Conservation (phyloP, 2,113 vertebrate species). For the Gallinago jamesoni region DNA sequence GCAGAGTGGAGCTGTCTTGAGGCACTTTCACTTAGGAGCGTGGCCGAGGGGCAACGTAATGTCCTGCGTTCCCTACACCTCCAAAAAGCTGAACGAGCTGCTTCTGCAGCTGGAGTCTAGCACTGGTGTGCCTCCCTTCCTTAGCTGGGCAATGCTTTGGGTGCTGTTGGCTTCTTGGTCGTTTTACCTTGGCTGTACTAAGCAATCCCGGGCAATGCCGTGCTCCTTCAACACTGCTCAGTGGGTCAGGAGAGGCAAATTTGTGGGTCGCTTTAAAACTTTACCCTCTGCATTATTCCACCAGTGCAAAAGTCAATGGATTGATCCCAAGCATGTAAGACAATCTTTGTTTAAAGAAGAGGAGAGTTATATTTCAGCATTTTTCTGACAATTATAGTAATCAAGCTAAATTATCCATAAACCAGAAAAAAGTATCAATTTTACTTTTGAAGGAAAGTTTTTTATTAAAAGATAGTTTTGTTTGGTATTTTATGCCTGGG, state of each 20-base stretch:
- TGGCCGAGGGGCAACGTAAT: neutral
- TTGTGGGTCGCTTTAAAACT: neutral
- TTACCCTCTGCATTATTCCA: neutral
- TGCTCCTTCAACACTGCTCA: neutral
- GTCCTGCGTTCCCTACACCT: neutral
- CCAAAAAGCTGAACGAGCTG: accelerated
- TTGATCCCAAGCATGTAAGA: constrained; percentile 37
- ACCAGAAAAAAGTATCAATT: constrained; percentile 62
- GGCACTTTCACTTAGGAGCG: neutral
- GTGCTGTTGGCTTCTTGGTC: neutral
- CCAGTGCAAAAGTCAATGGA: neutral
- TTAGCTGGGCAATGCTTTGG: neutral
- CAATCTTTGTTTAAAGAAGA: constrained; percentile 51
- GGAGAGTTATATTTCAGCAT: constrained; percentile 48
- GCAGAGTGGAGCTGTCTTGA: neutral
- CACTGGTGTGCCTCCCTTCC: neutral
- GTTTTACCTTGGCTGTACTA: neutral
- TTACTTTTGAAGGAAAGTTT: constrained; percentile 47
- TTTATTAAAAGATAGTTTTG: constrained; percentile 47
- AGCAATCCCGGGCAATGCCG: accelerated
- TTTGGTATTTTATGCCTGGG: constrained; percentile 55
- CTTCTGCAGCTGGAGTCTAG: neutral
- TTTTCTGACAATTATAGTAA: constrained; percentile 61
- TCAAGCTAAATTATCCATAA: constrained; percentile 63
- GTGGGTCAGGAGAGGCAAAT: neutral